A percentile compares a stretch with the other conserved stretches of the same genome.
Evolutionary conservation across 2,797 vertebrate genomes (phyloP).

Genomic region (Hydrocynus forskahlii): DNA sequence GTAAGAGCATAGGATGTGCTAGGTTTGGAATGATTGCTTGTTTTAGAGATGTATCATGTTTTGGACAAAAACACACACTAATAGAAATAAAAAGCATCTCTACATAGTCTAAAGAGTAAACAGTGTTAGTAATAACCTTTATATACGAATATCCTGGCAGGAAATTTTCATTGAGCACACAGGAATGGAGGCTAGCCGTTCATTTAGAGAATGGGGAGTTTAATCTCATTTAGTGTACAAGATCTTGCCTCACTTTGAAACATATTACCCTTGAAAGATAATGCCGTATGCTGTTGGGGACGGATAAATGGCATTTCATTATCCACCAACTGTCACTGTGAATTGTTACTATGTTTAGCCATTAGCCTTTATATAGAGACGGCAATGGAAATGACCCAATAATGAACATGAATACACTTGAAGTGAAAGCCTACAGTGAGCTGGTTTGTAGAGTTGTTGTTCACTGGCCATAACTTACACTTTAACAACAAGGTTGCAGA

Average conservation of each 20-base stretch:
- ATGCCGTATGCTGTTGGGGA: not conserved
- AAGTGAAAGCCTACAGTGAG: not conserved
- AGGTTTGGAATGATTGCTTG: too few species aligned
- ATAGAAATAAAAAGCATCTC: too few species aligned
- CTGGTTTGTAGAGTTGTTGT: not conserved
- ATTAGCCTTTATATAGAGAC: not conserved
- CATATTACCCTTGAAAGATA: not conserved
- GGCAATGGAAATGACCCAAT: not conserved
- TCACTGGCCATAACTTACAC: not conserved
- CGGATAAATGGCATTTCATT: not conserved
- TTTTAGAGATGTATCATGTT: too few species aligned
- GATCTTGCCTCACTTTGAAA: not conserved
- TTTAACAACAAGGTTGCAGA: not conserved
- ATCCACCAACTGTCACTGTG: not conserved
- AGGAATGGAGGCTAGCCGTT: not conserved
- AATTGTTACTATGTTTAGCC: not conserved
- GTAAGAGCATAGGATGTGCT: too few species aligned
- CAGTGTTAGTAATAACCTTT: not conserved
- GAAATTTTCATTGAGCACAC: too few species aligned
- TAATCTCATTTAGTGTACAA: not conserved
- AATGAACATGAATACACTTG: not conserved
- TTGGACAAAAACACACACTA: too few species aligned
- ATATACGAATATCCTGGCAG: too few species aligned
- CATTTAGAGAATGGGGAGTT: not conserved
- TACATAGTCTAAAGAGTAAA: not conserved